Base-by-base conservation (phyloP, 1,140 invertebrate species). In the Saxidomus purpurata region DNA sequence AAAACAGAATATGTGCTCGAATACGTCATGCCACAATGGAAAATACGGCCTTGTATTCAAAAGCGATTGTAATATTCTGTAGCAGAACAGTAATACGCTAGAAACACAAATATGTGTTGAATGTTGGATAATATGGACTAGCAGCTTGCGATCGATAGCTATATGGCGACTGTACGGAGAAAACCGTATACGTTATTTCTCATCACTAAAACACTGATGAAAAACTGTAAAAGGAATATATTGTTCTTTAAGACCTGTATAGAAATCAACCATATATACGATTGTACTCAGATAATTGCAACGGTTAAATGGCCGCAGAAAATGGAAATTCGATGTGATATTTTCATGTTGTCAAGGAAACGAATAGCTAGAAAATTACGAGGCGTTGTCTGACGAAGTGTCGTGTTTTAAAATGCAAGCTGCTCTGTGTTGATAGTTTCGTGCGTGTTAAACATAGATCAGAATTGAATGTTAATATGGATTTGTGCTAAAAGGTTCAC, bases 391-490 rank as follows among this genome's bases (percentile, higher is more conserved):
- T 67, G 25, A 67, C 61, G 34, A 67, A 67, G 61, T 67, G 61
- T 67, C 31, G 61, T 67, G 61, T 67, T 67, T 55, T 67, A 67
- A 67, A 67, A 67, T 67, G n/a, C 61, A 67, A 34, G 31, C 61
- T 34, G 61, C 34, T 67, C 11, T 67, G 28, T 67, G 61, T 34
- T 34, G 61, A 28, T 67, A 67, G 31, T 28, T 31, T 6, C 9
- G 28, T 9, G 61, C 6, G 28, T 67, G 61, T 34, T 13, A 4
- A 67, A 19, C n/a, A 34, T 67, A 28, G 61, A 67, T 67, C 31
- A 31, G n/a, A 2, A 34, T 34, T 34, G 61, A 34, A 67, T 67
- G 34, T 31, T 67, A 31, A 19, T 19, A 6, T 15, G 34, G 34
- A 6, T 67, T 9, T 67, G 52, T 55, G 52, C 43, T 17, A 47